A percentile compares a stretch with the other conserved stretches of the same genome.
Conservation (phyloP, 2,888 invertebrate genomes). For the Mesoligia furuncula region DNA sequence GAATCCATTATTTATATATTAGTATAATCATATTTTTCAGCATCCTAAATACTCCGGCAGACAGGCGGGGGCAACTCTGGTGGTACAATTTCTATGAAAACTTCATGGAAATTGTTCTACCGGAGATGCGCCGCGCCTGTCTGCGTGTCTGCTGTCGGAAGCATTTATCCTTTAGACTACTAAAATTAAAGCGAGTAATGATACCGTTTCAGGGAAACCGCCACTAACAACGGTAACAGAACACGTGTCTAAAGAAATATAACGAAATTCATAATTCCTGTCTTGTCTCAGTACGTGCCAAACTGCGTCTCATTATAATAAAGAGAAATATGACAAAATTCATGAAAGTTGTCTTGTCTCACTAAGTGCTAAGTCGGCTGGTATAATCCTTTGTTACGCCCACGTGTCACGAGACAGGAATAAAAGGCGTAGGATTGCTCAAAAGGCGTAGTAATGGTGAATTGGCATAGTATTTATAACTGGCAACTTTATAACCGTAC, state of each 20-base stretch:
- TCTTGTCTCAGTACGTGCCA: background rate
- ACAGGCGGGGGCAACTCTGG: background rate
- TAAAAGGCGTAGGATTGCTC: background rate
- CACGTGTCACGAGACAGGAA: background rate
- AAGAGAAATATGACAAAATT: background rate
- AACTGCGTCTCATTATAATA: background rate
- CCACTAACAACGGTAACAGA: background rate
- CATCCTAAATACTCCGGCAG: background rate
- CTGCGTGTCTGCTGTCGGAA: background rate
- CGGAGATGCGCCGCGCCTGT: background rate
- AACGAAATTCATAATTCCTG: background rate
- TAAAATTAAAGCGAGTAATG: background rate
- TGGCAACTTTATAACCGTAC: background rate
- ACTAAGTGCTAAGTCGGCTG: background rate
- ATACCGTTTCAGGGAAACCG: background rate
- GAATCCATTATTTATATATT: constrained; percentile 34
- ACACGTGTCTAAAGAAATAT: background rate
- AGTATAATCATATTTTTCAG: constrained; percentile 8
- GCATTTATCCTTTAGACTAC: background rate
- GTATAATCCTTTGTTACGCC: constrained; percentile 12
- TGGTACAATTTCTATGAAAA: background rate
- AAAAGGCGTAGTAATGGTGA: background rate
- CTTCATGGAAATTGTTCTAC: background rate
- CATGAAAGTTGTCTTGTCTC: background rate
- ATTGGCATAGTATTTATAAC: constrained; percentile 5